A percentile compares a stretch with the other conserved stretches of the same genome.
phyloP scores from a whole-genome alignment of 2,113 vertebrate genomes.

The Melanerpes formicivorus region DNA sequence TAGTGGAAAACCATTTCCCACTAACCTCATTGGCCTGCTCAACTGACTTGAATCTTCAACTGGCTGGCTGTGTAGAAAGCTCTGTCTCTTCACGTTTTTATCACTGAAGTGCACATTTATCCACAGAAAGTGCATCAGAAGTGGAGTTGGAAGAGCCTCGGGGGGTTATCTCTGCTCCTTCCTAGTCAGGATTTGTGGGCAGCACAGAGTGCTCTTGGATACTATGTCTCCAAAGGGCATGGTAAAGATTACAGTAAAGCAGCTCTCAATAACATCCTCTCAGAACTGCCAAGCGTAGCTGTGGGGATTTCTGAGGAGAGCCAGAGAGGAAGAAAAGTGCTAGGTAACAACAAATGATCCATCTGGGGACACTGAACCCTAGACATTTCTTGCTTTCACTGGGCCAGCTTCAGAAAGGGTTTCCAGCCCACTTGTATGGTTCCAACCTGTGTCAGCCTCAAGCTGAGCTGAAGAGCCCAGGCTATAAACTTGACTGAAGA shows the following conservation, averaged over 20 bases:
- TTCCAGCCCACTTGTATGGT: neutral
- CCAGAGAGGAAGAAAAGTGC: neutral
- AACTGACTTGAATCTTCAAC: neutral
- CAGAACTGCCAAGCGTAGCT: neutral
- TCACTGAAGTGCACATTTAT: neutral
- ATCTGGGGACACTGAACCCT: neutral
- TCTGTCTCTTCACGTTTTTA: constrained; percentile 25
- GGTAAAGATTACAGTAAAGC: neutral
- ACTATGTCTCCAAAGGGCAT: neutral
- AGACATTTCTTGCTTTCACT: neutral
- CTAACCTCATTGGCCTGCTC: neutral
- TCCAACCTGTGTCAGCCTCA: neutral
- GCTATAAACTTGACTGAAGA: neutral
- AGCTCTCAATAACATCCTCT: neutral
- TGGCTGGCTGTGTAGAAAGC: neutral
- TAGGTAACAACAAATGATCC: neutral
- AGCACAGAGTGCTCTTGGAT: constrained; percentile 9
- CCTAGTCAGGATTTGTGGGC: neutral
- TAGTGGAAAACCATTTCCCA: neutral
- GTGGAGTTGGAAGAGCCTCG: neutral
- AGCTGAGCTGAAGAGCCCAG: neutral
- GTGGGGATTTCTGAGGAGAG: constrained; percentile 18
- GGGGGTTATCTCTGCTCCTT: constrained; percentile 21
- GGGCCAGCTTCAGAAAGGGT: neutral
- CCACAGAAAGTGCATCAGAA: neutral